phyloP scores from a whole-genome alignment of 2,797 vertebrate species.

The Apogon talboti region DNA sequence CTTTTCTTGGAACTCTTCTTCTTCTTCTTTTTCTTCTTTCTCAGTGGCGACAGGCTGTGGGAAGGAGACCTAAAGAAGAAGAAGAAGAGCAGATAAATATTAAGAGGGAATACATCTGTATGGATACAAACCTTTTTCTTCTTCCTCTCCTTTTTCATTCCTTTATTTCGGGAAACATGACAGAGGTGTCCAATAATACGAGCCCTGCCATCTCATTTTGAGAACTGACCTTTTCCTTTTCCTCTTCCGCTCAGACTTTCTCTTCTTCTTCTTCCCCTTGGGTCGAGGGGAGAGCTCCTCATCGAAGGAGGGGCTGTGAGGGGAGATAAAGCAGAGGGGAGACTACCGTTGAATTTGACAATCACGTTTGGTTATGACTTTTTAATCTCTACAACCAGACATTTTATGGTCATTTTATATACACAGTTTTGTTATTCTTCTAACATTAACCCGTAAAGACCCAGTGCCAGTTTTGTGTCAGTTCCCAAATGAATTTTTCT shows the following conservation, averaged over 20 bases:
- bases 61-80: constrained; percentile 87
- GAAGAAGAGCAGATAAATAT: constrained; percentile 11
- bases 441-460: too few relatives aligned
- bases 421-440: neutral
- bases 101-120: neutral
- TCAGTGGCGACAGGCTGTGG: constrained; percentile 89
- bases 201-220: constrained; percentile 20
- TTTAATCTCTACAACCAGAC: too few relatives aligned
- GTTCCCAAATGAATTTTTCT: too few relatives aligned
- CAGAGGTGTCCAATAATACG: neutral
- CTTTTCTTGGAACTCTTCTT: constrained; percentile 96
- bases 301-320: constrained; percentile 80
- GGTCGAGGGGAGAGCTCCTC: constrained; percentile 77
- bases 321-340: constrained; percentile 22
- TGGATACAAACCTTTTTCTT: too few relatives aligned
- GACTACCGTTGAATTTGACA: neutral
- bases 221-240: constrained; percentile 89
- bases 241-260: constrained; percentile 92
- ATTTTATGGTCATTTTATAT: neutral
- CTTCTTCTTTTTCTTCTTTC: constrained; percentile 98
- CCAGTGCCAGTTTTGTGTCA: too few relatives aligned
- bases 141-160: neutral
- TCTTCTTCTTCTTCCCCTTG: constrained; percentile 94
- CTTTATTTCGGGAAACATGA: constrained; percentile 19
- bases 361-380: neutral